Evolutionary conservation across 2,888 invertebrate genomes (phyloP).

Genomic region (Polylopha cassiicola): DNA sequence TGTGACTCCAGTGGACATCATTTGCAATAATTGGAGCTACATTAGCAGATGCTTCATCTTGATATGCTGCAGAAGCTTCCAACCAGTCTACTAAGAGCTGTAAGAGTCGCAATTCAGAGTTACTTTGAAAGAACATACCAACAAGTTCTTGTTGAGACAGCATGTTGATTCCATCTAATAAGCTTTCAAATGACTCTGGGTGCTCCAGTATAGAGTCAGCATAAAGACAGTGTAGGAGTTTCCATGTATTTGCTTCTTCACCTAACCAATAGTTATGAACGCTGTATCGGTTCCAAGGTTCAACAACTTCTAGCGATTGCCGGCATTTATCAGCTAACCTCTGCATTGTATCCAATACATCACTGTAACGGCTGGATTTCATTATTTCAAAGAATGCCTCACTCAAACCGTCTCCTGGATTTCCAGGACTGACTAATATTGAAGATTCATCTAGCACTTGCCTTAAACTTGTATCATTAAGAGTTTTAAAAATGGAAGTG

Average conservation of each 20-base stretch:
- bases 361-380: constrained; percentile 60
- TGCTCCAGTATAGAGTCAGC: constrained; percentile 84
- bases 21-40: constrained; percentile 64
- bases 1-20: constrained; percentile 94
- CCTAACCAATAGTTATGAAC: constrained; percentile 79
- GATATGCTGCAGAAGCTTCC: constrained; percentile 90
- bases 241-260: constrained; percentile 93
- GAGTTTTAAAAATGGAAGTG: constrained; percentile 64
- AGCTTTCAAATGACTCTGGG: constrained; percentile 69
- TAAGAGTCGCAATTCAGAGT: constrained; percentile 80
- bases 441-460: constrained; percentile 68
- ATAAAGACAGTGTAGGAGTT: constrained; percentile 87
- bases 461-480: constrained; percentile 66
- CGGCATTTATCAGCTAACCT: constrained; percentile 81
- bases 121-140: constrained; percentile 60
- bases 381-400: constrained; percentile 71
- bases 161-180: constrained; percentile 59
- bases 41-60: constrained; percentile 78
- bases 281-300: constrained; percentile 71
- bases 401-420: constrained; percentile 52
- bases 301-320: constrained; percentile 75
- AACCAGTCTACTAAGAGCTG: constrained; percentile 96
- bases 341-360: constrained; percentile 78
- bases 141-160: constrained; percentile 63
- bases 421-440: constrained; percentile 45